phyloP scores from a whole-genome alignment of 2,113 vertebrate genomes.

The Hydropotes inermis region DNA sequence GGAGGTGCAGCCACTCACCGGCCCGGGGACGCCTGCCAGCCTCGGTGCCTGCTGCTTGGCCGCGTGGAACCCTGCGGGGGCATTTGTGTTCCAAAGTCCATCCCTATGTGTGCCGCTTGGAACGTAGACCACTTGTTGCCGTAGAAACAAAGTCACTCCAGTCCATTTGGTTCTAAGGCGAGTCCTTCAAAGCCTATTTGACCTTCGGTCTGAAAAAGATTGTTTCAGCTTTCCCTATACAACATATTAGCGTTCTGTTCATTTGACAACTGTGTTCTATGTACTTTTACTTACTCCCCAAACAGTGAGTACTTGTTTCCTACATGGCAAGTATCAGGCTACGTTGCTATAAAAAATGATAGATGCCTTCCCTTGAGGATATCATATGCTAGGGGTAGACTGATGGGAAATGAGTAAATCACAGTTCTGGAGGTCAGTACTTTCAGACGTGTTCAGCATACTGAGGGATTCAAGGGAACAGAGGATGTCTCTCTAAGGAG shows the following conservation, averaged over 20 bases:
- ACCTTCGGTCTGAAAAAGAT: background rate
- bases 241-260: background rate
- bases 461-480: background rate
- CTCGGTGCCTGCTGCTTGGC: background rate
- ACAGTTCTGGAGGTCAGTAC: background rate
- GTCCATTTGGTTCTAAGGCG: background rate
- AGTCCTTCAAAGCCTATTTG: background rate
- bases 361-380: background rate
- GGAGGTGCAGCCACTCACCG: background rate
- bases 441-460: background rate
- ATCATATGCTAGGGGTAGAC: background rate
- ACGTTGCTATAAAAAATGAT: background rate
- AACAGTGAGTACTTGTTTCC: background rate
- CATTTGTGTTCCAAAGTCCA: background rate
- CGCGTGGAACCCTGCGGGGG: background rate
- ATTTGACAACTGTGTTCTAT: background rate
- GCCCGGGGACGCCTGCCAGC: background rate
- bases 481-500: background rate
- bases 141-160: background rate
- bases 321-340: background rate
- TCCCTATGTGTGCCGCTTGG: background rate
- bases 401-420: background rate
- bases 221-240: background rate
- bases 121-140: constrained; percentile 19
- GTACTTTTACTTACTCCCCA: background rate